phyloP scores from a whole-genome alignment of 2,888 invertebrate genomes.

The Ochropleura plecta region DNA sequence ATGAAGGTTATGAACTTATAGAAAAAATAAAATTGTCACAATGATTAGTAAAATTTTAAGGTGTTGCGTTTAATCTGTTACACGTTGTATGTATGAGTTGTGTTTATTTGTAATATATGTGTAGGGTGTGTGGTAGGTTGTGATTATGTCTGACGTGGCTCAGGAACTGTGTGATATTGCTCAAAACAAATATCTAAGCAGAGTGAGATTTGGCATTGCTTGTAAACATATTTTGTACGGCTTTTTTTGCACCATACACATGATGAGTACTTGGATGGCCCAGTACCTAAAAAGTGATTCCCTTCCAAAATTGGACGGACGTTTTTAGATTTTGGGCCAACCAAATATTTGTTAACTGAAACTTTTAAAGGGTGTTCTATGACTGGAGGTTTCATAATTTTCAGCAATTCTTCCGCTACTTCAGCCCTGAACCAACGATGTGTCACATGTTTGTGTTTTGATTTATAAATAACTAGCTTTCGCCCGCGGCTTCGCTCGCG shows the following conservation, averaged over 20 bases:
- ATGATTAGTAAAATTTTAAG: no score
- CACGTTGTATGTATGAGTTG: no score
- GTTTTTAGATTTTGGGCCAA: conserved; percentile 21
- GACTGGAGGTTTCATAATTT: conserved; percentile 26
- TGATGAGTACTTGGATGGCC: conserved; percentile 25
- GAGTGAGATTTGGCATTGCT: conserved; percentile 38
- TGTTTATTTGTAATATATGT: no score
- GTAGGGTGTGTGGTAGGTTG: conserved; percentile 8
- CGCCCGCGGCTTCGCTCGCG: no score
- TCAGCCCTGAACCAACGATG: conserved; percentile 23
- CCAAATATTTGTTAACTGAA: conserved; percentile 17
- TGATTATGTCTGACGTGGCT: conserved; percentile 18
- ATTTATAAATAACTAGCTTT: no score
- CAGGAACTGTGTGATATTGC: conserved; percentile 35
- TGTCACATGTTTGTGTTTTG: conserved; percentile 7
- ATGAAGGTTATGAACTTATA: no score
- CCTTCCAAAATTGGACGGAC: conserved; percentile 34
- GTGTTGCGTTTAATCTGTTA: no score
- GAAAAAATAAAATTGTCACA: no score
- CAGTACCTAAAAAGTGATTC: conserved; percentile 38
- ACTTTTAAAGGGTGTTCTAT: conserved; percentile 28
- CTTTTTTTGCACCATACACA: conserved; percentile 46
- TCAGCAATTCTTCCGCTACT: conserved; percentile 27
- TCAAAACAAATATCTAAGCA: conserved; percentile 41
- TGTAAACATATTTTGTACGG: conserved; percentile 36